Evolutionary conservation across 2,113 vertebrate species (phyloP).

Genomic region (Panthera leo): DNA sequence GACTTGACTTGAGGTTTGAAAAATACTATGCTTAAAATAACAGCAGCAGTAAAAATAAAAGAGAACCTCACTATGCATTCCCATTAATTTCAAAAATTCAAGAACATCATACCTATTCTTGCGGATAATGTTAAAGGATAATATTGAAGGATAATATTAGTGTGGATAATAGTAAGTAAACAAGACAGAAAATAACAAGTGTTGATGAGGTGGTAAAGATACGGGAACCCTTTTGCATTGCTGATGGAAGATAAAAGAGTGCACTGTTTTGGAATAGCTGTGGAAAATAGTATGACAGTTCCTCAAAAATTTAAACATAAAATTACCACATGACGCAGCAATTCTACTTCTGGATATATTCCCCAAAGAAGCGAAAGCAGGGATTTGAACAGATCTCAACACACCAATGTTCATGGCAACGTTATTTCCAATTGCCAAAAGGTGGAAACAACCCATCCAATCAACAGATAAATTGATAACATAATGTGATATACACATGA

Average conservation of each 20-base stretch:
- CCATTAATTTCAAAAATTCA: neutral
- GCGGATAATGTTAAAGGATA: neutral
- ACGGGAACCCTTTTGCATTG: neutral
- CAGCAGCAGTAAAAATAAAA: neutral
- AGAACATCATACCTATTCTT: neutral
- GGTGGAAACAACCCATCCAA: too few species aligned
- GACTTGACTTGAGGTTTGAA: neutral
- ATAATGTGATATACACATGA: too few species aligned
- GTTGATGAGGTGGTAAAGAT: neutral
- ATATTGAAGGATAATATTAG: neutral
- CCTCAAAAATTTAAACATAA: too few species aligned
- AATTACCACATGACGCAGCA: too few species aligned
- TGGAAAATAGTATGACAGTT: neutral
- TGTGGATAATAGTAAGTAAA: neutral
- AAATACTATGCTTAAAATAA: neutral
- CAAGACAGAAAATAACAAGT: neutral
- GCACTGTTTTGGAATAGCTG: too few species aligned
- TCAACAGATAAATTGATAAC: too few species aligned
- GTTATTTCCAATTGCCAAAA: too few species aligned
- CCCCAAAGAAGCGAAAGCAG: too few species aligned
- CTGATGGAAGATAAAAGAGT: neutral
- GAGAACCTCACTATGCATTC: neutral
- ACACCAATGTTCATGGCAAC: too few species aligned
- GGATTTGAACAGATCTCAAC: too few species aligned
- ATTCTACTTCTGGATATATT: too few species aligned